These are phyloP conservation scores for Corella eumyota DNA, from an alignment of 23 tunicate genomes.

Conservation along the genomic window DNA sequence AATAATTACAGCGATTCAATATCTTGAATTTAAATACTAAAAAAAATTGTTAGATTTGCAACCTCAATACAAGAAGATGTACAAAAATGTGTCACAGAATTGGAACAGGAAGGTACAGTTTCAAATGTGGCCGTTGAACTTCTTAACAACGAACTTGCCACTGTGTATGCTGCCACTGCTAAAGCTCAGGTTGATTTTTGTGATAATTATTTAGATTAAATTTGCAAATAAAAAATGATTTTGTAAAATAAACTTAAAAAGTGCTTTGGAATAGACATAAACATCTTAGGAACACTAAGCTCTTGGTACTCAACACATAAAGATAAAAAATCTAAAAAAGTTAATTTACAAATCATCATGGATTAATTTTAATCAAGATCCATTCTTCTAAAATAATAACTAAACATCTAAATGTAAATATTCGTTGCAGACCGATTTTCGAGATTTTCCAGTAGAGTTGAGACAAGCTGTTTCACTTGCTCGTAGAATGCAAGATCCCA, in stretches of 20 bases:
- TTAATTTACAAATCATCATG: too few species aligned
- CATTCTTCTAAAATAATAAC: too few species aligned
- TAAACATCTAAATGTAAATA: not conserved
- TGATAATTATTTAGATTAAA: not conserved
- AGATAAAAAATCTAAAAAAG: too few species aligned
- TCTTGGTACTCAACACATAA: too few species aligned
- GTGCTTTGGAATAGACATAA: too few species aligned
- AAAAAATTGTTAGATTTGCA: conserved; percentile 60
- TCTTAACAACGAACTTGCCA: conserved; percentile 58
- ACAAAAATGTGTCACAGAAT: conserved; percentile 52
- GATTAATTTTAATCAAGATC: too few species aligned
- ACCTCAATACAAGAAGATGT: conserved; percentile 70
- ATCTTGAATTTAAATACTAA: too few species aligned
- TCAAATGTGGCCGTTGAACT: conserved; percentile 64
- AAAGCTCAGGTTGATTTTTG: conserved; percentile 63
- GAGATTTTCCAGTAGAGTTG: conserved; percentile 86
- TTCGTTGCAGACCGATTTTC: conserved; percentile 53
- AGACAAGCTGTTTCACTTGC: conserved; percentile 85
- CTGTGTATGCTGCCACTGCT: conserved; percentile 65
- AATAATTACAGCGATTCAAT: too few species aligned
- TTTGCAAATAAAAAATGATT: not conserved
- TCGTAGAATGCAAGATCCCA: conserved; percentile 79
- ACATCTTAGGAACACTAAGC: too few species aligned
- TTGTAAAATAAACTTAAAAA: too few species aligned
- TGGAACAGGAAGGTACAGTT: conserved; percentile 64